phyloP scores from a whole-genome alignment of 2,797 vertebrate genomes.

The Lepilemur ruficaudatus region DNA sequence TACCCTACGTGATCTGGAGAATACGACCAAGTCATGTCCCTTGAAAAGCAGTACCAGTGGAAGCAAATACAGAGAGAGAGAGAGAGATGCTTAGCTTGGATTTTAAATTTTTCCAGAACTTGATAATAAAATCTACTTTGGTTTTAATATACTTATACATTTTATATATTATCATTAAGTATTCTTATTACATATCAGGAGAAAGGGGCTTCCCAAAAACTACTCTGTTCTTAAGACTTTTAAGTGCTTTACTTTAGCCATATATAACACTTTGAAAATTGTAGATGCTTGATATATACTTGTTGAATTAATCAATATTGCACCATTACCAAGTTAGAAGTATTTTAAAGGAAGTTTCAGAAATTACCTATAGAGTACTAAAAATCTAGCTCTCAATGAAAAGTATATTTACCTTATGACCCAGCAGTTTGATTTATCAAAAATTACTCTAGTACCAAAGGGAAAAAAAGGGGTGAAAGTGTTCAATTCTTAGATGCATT shows the following conservation, averaged over 20 bases:
- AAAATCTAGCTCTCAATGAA: background rate
- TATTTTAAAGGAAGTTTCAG: background rate
- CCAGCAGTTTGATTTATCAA: background rate
- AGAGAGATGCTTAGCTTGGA: background rate
- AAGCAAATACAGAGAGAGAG: background rate
- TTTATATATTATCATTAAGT: background rate
- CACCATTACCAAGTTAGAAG: background rate
- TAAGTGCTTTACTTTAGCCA: background rate
- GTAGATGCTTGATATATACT: background rate
- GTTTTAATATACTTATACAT: background rate
- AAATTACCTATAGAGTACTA: background rate
- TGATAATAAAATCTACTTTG: background rate
- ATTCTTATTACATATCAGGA: background rate
- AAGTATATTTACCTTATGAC: background rate
- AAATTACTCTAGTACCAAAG: background rate
- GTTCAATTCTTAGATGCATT: background rate
- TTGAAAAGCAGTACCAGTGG: background rate
- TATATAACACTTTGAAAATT: background rate
- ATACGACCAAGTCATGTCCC: background rate
- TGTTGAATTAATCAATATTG: background rate
- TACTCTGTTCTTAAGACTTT: background rate
- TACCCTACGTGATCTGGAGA: background rate
- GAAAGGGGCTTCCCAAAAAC: background rate
- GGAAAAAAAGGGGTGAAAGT: rapidly evolving
- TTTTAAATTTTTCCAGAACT: background rate